Conservation (phyloP, 1,140 invertebrate genomes). For the Lethocerus indicus region DNA sequence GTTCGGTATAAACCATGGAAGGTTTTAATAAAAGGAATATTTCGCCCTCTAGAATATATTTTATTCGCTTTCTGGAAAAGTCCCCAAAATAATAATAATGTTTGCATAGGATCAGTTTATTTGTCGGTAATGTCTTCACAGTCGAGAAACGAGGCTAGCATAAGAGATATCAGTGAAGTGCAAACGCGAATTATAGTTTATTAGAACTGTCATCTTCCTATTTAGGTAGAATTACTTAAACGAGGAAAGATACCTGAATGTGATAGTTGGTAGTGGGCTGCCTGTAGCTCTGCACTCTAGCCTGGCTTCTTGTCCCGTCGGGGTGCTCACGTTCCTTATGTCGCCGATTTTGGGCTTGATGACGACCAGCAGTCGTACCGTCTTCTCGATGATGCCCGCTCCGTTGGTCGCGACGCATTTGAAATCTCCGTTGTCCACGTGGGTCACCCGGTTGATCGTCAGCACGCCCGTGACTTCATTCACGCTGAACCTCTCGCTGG, state of each 20-base stretch:
- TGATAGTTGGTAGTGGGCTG: conserved; percentile 54
- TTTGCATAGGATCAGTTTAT: no score
- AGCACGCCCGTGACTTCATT: conserved; percentile 31
- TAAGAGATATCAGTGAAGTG: no score
- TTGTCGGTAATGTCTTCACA: no score
- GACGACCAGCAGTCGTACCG: conserved; percentile 40
- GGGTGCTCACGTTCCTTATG: conserved; percentile 51
- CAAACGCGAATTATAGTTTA: no score
- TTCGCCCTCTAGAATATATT: no score
- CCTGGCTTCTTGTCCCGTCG: conserved; percentile 39
- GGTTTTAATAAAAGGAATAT: no score
- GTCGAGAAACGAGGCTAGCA: no score
- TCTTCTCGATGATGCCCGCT: conserved; percentile 49
- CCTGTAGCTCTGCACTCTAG: conserved; percentile 60
- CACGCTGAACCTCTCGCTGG: conserved; percentile 36
- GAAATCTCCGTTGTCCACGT: conserved; percentile 61
- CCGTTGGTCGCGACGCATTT: conserved; percentile 66
- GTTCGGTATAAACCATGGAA: no score
- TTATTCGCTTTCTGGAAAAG: no score
- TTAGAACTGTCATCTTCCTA: no score
- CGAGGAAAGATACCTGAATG: conserved; percentile 41
- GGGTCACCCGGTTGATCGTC: conserved; percentile 54
- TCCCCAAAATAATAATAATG: no score
- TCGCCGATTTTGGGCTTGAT: conserved; percentile 65
- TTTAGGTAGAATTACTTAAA: no score